These are phyloP conservation scores for Melinopterus prodromus DNA, from an alignment of 2,888 invertebrate species.

Conservation along the genomic window DNA sequence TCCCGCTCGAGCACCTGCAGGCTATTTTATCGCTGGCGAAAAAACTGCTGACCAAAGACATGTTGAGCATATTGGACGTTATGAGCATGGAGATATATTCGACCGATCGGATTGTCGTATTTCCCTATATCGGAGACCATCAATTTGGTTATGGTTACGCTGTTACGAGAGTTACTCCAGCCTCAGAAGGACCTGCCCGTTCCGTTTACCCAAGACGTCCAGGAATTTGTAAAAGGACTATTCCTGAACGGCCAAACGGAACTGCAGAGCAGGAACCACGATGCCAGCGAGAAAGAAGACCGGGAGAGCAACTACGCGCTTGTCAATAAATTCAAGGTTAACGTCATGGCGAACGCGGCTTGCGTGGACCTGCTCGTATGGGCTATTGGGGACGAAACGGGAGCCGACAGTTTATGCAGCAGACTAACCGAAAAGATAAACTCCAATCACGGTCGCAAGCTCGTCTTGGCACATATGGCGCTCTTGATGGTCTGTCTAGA, in stretches of 20 bases:
- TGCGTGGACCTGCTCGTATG: constrained; percentile 97
- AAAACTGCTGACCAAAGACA: constrained; percentile 84
- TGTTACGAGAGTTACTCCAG: constrained; percentile 89
- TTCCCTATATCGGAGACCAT: constrained; percentile 96
- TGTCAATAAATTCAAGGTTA: constrained; percentile 91
- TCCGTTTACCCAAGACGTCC: constrained; percentile 93
- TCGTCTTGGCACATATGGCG: constrained; percentile 95
- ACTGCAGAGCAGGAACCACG: constrained; percentile 85
- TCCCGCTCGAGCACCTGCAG: constrained; percentile 81
- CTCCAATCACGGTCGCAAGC: constrained; percentile 87
- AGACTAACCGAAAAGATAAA: constrained; percentile 94
- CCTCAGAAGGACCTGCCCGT: constrained; percentile 89
- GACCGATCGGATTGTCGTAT: constrained; percentile 74
- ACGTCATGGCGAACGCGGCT: constrained; percentile 96
- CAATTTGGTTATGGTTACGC: constrained; percentile 90
- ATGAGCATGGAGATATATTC: constrained; percentile 82
- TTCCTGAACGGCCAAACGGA: constrained; percentile 95
- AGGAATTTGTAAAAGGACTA: constrained; percentile 67
- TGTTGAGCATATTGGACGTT: constrained; percentile 79
- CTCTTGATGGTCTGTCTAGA: constrained; percentile 94
- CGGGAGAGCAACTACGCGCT: constrained; percentile 81
- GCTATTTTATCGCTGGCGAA: constrained; percentile 83
- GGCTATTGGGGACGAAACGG: constrained; percentile 97
- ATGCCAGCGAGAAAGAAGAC: constrained; percentile 84
- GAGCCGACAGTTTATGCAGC: constrained; percentile 94